phyloP scores from a whole-genome alignment of 92 coral and sea anemone species.

The Porites evermanni region DNA sequence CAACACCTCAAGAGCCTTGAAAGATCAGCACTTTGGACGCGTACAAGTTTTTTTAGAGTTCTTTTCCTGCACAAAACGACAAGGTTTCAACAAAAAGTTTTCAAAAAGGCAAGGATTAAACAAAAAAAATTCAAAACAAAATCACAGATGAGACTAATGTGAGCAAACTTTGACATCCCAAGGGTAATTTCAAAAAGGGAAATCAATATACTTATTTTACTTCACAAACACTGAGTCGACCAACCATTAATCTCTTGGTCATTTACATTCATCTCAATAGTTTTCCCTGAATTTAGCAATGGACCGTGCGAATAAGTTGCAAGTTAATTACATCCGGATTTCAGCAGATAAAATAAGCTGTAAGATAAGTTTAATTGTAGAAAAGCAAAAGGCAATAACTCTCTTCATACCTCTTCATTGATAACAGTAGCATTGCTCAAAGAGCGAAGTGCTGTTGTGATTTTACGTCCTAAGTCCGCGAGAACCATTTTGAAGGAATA shows the following conservation, averaged over 20 bases:
- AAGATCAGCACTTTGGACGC: slow-evolving; percentile 8
- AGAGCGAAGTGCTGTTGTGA: slow-evolving; percentile 96
- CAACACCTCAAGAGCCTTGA: not conserved
- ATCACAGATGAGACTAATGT: not conserved
- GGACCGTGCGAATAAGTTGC: not conserved
- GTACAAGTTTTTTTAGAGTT: slow-evolving; percentile 3
- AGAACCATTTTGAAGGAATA: slow-evolving; percentile 86
- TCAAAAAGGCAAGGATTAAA: too few relatives aligned
- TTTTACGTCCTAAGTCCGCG: slow-evolving; percentile 99
- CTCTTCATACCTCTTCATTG: slow-evolving; percentile 87
- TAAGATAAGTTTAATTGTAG: not conserved
- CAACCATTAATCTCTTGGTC: not conserved
- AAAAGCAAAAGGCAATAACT: not conserved
- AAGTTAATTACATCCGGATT: not conserved
- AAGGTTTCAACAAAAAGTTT: not conserved
- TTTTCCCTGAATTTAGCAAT: not conserved
- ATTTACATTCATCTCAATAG: not conserved
- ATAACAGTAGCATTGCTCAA: slow-evolving; percentile 97
- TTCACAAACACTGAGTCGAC: too few relatives aligned
- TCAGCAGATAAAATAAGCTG: not conserved
- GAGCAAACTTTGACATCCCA: not conserved
- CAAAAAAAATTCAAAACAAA: not conserved
- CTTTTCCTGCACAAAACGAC: not conserved
- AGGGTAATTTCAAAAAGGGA: too few relatives aligned
- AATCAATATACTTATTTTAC: too few relatives aligned